Conservation (phyloP, 1,140 invertebrate genomes). For the Notospermus geniculatus region DNA sequence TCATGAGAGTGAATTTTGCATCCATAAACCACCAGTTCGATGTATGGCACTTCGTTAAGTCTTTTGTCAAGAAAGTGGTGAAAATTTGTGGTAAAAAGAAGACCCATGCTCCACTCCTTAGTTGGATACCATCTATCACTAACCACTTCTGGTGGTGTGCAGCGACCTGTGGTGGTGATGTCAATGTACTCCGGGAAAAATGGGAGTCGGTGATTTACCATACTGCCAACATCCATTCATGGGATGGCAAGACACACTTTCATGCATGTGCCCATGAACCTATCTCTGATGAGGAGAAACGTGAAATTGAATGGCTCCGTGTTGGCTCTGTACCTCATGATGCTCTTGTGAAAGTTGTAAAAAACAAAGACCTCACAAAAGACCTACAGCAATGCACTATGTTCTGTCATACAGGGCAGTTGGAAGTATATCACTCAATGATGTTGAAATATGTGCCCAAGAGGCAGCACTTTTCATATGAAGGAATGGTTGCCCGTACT, state of each 20-base stretch:
- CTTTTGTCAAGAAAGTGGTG: not conserved
- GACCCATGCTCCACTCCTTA: no score
- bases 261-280: not conserved
- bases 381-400: not conserved
- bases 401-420: conserved; percentile 9
- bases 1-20: not conserved
- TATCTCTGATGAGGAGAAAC: not conserved
- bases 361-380: conserved; percentile 1
- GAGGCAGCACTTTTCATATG: not conserved
- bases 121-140: no score
- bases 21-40: conserved; percentile 2
- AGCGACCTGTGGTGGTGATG: not conserved
- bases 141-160: conserved; percentile 9
- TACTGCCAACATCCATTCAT: conserved; percentile 5
- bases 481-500: conserved; percentile 3
- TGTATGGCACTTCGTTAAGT: conserved; percentile 6
- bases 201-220: conserved; percentile 5
- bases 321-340: not conserved
- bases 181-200: not conserved
- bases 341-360: not conserved
- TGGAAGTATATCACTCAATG: conserved; percentile 12
- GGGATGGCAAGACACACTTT: not conserved
- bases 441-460: conserved; percentile 11
- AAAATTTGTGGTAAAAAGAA: not conserved
- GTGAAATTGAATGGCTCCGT: not conserved